A percentile compares a stretch with the other conserved stretches of the same genome.
Evolutionary conservation across 2,113 vertebrate genomes (phyloP).

Genomic region (Gracilinanus agilis): DNA sequence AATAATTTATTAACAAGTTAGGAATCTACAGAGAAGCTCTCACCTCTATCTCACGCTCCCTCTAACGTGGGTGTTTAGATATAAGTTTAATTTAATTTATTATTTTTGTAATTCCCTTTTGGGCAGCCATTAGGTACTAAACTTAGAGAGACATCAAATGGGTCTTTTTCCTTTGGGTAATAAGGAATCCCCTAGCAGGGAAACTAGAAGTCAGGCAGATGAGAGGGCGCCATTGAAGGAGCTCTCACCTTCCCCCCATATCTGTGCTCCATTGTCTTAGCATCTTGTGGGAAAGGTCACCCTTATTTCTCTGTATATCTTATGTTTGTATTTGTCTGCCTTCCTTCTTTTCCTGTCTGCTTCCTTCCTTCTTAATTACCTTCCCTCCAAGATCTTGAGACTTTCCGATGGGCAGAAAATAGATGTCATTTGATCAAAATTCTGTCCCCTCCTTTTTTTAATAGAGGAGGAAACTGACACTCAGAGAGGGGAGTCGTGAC

Average conservation of each 20-base stretch:
- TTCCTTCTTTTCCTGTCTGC: neutral
- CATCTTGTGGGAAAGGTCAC: neutral
- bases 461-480: no score
- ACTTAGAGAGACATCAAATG: neutral
- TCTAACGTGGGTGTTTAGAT: neutral
- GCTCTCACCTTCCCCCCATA: neutral
- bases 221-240: neutral
- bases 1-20: rapidly evolving
- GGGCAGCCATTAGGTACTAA: neutral
- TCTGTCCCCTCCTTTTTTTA: no score
- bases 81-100: neutral
- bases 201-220: neutral
- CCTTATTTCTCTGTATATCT: neutral
- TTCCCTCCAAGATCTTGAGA: neutral
- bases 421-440: no score
- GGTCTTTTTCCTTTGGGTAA: neutral
- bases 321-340: neutral
- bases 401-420: no score
- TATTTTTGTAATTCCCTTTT: neutral
- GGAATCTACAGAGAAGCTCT: conserved; percentile 22
- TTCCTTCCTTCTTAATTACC: neutral
- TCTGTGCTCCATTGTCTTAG: neutral
- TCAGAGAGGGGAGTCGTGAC: no score
- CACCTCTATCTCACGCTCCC: neutral
- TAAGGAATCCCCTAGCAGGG: conserved; percentile 1